phyloP scores from a whole-genome alignment of 2,113 vertebrate genomes.

The Probosciger aterrimus region DNA sequence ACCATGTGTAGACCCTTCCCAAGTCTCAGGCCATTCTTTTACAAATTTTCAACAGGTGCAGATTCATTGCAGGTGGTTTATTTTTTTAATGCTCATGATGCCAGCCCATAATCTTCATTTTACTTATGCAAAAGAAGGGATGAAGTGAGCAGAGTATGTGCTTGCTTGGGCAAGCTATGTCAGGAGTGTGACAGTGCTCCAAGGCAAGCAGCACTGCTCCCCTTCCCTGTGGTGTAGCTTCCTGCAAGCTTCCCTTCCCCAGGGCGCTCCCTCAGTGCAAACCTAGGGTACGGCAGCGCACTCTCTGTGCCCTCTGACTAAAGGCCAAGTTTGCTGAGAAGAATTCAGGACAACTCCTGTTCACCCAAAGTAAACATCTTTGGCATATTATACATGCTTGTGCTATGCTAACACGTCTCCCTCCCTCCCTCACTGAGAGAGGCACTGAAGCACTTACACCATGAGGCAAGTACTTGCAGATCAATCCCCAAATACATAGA shows the following conservation, averaged over 20 bases:
- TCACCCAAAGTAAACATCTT: not conserved
- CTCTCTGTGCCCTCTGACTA: not conserved
- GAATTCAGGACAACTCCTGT: not conserved
- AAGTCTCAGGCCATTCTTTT: not conserved
- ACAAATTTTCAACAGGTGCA: not conserved
- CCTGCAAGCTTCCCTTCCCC: not conserved
- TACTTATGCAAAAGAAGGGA: not conserved
- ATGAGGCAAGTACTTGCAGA: not conserved
- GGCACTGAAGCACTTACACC: not conserved
- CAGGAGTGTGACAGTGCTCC: fast-evolving
- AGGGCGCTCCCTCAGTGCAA: not conserved
- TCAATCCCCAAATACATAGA: not conserved
- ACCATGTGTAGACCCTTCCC: not conserved
- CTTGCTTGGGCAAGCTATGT: not conserved
- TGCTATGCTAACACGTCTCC: fast-evolving
- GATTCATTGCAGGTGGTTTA: not conserved
- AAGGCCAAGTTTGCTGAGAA: not conserved
- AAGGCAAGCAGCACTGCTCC: not conserved
- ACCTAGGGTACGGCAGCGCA: fast-evolving
- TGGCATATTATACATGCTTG: not conserved
- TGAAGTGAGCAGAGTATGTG: not conserved
- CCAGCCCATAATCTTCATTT: not conserved
- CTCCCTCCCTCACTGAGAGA: not conserved
- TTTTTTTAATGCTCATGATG: not conserved
- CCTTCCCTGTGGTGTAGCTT: not conserved